Conservation (phyloP, 2,888 invertebrate genomes). For the Cephus rjabovi region DNA sequence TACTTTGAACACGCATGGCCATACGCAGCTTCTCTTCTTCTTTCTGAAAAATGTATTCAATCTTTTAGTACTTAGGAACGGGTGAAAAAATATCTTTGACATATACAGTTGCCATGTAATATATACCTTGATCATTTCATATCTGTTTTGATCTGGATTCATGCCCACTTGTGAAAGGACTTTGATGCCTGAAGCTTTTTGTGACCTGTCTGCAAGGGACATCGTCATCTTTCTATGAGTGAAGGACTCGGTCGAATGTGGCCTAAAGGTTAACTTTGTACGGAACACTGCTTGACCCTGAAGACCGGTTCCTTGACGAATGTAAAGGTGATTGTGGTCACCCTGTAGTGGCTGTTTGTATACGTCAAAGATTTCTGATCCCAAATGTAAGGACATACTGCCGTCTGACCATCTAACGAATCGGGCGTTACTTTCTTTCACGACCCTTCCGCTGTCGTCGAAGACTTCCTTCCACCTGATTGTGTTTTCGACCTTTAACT, state of each 20-base stretch:
- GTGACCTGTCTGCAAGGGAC: conserved; percentile 94
- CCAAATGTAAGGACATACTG: conserved; percentile 95
- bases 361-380: conserved; percentile 98
- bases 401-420: conserved; percentile 99
- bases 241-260: conserved; percentile 98
- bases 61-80: not conserved
- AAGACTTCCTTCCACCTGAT: conserved; percentile 92
- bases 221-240: conserved; percentile 99
- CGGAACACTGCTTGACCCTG: conserved; percentile 98
- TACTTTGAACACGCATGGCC: conserved; percentile 80
- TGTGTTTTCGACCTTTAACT: conserved; percentile 96
- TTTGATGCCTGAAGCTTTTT: conserved; percentile 95
- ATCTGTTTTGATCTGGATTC: conserved; percentile 94
- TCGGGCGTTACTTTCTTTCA: conserved; percentile 93
- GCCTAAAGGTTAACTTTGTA: conserved; percentile 96
- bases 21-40: conserved; percentile 96
- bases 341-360: conserved; percentile 94
- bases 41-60: conserved; percentile 72
- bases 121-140: conserved; percentile 87
- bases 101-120: not conserved
- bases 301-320: conserved; percentile 96
- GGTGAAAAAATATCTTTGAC: no score
- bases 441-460: conserved; percentile 83
- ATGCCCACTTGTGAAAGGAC: conserved; percentile 93
- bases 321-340: conserved; percentile 97